Evolutionary conservation across 2,797 vertebrate species (phyloP), one percentile per base, ranked within the genome.

Genomic region (Rhincodon typus): DNA sequence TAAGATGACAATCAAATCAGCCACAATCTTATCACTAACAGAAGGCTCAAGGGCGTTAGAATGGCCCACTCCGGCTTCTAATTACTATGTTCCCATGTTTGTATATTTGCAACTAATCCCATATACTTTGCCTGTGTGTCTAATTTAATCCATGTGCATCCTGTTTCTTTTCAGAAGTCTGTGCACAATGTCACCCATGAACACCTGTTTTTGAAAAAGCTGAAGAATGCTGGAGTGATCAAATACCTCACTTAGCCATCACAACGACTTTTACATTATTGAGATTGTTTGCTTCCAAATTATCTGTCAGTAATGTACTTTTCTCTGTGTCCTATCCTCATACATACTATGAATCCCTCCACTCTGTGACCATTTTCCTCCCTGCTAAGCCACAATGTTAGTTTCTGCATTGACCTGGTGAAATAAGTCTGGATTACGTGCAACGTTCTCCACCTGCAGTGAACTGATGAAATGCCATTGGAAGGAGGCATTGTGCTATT

Each of bases 201-300:
- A 96, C 97, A 98, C 0, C 19, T 97, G 95, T 97, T 97, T 96
- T 98, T 98, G 97, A 98, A 97, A 95, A 95, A 96, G 96, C 97
- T 98, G 97, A 97, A 98, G 95, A 97, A 98, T 95, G 96, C 98
- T 62, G 97, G 97, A 69, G 97, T 97, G 0, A 4, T 98, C 96
- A 98, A 96, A 97, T 98, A 98, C 96, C 97, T 98, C 96, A 98
- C 98, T 0, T 97, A 97, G 97, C 98, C 97, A 97, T 98, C 97
- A 98, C 53, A 88, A 42, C 4, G 3, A 27, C 17, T 21, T 94
- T 42, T 38, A 67, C 88, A 94, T 17, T 94, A 27, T 23, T 30
- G n/a, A 30, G 34, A 72, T 50, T 23, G 30, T 27, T 30, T 15
- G 1, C 6, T 91, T 91, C n/a, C 19, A 67, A 67, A 5, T 17